A percentile compares a stretch with the other conserved stretches of the same genome.
These are phyloP conservation scores for Stegodyphus dumicola DNA, from an alignment of 1,140 invertebrate species.

Conservation along the genomic window DNA sequence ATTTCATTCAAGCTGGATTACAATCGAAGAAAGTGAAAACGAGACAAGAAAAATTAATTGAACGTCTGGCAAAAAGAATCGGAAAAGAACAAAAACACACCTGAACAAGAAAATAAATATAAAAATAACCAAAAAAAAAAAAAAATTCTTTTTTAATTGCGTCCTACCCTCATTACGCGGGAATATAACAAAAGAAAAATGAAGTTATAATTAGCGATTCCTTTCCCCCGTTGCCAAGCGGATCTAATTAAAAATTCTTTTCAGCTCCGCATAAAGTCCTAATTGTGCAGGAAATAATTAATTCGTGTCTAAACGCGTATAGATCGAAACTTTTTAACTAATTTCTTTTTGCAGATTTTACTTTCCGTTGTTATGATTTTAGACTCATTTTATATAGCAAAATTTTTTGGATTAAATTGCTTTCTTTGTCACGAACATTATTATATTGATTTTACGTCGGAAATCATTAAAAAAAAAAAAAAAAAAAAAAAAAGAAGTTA, in stretches of 20 bases:
- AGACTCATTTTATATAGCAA: too few relatives aligned
- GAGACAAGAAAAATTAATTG: not conserved
- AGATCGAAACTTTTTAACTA: too few relatives aligned
- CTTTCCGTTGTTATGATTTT: too few relatives aligned
- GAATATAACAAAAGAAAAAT: slow-evolving; percentile 1
- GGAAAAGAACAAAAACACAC: not conserved
- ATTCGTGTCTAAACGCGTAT: not conserved
- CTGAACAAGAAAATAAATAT: slow-evolving; percentile 2
- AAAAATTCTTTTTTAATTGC: not conserved
- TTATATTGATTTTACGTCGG: too few relatives aligned
- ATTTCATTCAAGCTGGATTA: too few relatives aligned
- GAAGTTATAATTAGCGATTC: slow-evolving; percentile 9
- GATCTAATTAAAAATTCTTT: slow-evolving; percentile 44
- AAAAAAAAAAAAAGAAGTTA: not conserved
- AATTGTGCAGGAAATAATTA: slow-evolving; percentile 43
- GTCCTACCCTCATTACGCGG: slow-evolving; percentile 23
- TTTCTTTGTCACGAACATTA: too few relatives aligned
- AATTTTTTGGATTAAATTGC: too few relatives aligned
- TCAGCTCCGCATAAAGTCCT: not conserved
- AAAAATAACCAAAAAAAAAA: slow-evolving; percentile 6
- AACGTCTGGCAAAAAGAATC: not conserved
- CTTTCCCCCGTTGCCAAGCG: not conserved
- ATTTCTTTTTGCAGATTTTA: too few relatives aligned
- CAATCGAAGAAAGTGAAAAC: not conserved
- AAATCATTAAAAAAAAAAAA: not conserved